Evolutionary conservation across 2,888 invertebrate species (phyloP), one percentile per base, ranked within the genome.

Genomic region (Drosophila leonis): DNA sequence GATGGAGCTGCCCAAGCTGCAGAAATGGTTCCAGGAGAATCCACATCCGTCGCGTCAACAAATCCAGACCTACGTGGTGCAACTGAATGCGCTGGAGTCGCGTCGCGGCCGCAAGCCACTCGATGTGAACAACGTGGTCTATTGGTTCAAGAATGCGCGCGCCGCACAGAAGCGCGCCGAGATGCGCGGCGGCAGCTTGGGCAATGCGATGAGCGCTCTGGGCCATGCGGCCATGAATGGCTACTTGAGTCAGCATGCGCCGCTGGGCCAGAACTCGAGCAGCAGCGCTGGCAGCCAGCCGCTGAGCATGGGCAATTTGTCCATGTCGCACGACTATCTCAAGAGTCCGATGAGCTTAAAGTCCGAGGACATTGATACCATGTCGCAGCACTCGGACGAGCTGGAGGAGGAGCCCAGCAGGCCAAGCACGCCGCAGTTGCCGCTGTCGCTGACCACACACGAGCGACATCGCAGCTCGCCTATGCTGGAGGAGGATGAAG

Each of bases 71-170:
- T 99, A 98, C 93, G 98, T 99, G 65, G 96, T 97, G 84, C 98
- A 98, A 91, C 94, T 99, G 78, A 99, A 99, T 92, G 95, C 96
- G 69, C 94, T 98, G 75, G 98, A 98, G 90, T 98, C 98, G 57
- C 95, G 99, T 46, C 95, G 97, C 60, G 98, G 98, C 1, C 94
- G 98, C 54, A 98, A 98, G 91, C 98, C 98, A 0, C 94, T 99
- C 60, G 98, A 99, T 93, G 96, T 98, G 6, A 98, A 98, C 91
- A 98, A 98, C 91, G 98, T 98, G 18, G 98, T 98, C 18, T 98
- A 98, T 90, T 98, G 98, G 98, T 99, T 99, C 93, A 98, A 99
- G 93, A 99, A 99, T 92, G 98, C 99, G 0, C 95, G 99, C 59
- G 99, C 99, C 1, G 98, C 98, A 1, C 97, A 98, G 92, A 98